phyloP scores from a whole-genome alignment of 2,797 vertebrate genomes.

The Octomys mimax region DNA sequence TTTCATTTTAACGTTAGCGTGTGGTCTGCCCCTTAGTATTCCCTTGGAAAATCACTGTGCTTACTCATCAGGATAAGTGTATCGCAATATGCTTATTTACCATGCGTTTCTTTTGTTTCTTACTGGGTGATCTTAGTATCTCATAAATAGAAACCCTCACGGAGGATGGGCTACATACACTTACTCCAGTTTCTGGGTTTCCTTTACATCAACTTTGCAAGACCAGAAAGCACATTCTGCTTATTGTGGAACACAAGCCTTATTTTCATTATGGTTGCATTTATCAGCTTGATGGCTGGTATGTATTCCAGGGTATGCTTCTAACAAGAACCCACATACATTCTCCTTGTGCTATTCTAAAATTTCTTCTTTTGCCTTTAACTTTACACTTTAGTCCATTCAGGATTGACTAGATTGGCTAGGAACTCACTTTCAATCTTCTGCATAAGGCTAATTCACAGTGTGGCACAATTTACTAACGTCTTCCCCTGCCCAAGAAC shows the following conservation, averaged over 20 bases:
- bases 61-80: neutral
- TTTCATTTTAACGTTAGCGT: neutral
- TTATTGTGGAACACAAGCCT: neutral
- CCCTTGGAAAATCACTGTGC: neutral
- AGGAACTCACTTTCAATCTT: neutral
- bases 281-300: neutral
- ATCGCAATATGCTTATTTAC: neutral
- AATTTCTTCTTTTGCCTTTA: constrained; percentile 15
- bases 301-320: neutral
- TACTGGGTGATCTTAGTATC: neutral
- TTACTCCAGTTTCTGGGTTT: neutral
- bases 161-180: neutral
- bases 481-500: neutral
- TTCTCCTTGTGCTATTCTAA: neutral
- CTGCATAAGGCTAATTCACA: neutral
- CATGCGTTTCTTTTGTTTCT: neutral
- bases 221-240: constrained; percentile 18
- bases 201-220: neutral
- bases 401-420: neutral
- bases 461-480: neutral
- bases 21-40: neutral
- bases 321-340: neutral
- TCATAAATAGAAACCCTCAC: neutral
- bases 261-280: neutral
- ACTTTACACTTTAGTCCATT: neutral